Base-by-base conservation (phyloP, 2,113 vertebrate genomes). In the Platichthys stellatus region DNA sequence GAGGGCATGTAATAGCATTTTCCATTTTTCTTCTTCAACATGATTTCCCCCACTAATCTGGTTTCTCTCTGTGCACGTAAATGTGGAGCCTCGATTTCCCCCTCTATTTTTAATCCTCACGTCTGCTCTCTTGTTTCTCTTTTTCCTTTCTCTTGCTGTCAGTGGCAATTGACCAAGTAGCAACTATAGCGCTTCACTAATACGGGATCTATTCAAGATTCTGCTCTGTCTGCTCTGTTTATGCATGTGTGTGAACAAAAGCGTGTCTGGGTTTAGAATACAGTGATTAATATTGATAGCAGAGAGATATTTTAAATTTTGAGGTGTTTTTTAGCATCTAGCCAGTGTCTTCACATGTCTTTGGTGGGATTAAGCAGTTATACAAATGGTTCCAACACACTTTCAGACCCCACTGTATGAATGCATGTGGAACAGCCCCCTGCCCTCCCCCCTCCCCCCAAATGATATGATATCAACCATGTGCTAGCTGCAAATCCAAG, bases 241-340 rank as follows among this genome's bases (percentile, higher is more conserved):
- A 56, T 70, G 28, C 23, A 18, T 38, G 10, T 26, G 40, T 66
- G 40, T 14, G 57, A 53, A 66, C 45, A 45, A 75, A 75, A 18
- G 13, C 0, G 1, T 53, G 76, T 58, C 26, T 51, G 21, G 47
- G 66, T 82, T 82, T 23, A 45, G 26, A 72, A 59, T 45, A 15
- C 35, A 58, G 59, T 58, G 75, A 80, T 74, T 71, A 63, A 77
- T 68, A 70, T 63, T 70, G 26, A 84, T 60, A 26, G 20, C 21
- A 23, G 31, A 24, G 20, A 53, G 14, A 54, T 24, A 45, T 74
- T 74, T 80, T 53, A 40, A 23, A 57, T 62, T 43, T 65, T 60
- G 10, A 59, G 6, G 63, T 58, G 47, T 51, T 75, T 49, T 72
- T 67, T 8, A 17, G 28, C 6, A 4, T 69, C 31, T 20, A 53